Evolutionary conservation across 2,113 vertebrate genomes (phyloP), one percentile per base, ranked within the genome.

Genomic region (Trogon surrucura): DNA sequence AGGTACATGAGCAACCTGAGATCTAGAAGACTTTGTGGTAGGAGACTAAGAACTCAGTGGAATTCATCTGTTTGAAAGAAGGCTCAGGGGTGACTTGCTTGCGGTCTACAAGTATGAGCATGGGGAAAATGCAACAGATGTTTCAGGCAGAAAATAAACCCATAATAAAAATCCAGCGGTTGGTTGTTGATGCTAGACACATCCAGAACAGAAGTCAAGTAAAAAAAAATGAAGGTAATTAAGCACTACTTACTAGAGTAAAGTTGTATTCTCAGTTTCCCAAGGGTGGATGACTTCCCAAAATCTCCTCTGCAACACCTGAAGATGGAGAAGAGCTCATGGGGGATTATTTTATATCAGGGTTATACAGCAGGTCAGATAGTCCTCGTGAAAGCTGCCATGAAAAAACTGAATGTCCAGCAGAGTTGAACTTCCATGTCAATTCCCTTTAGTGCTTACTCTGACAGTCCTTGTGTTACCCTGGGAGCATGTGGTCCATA

Each of bases 41-140:
- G 45, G 25, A 94, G 60, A 53, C 56, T 41, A 62, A 88, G 65
- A 90, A 74, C 26, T 44, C 30, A 6, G 44, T 90, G 88, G 82
- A 90, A 88, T 95, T 93, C 1, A 5, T 73, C 60, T 62, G 38
- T 93, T 91, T 71, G 53, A 94, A 90, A 86, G 27, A 75, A 92
- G 72, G 51, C 67, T 62, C 66, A 93, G 70, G 61, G 77, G 61
- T 84, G 90, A 93, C 90, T 95, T 94, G 73, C 32, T 91, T 94
- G 95, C 2, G 72, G 83, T 96, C 72, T 92, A 36, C 95, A 93
- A 95, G 92, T 92, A 94, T 71, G 93, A 95, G 88, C 90, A 92
- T 8, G 85, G 95, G 83, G 72, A 93, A 95, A 94, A 88, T 20
- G n/a, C 48, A 95, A 71, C 92, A 96, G 93, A 97, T 94, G 91